Evolutionary conservation across 2,113 vertebrate genomes (phyloP).

Genomic region (Patagioenas fasciata): DNA sequence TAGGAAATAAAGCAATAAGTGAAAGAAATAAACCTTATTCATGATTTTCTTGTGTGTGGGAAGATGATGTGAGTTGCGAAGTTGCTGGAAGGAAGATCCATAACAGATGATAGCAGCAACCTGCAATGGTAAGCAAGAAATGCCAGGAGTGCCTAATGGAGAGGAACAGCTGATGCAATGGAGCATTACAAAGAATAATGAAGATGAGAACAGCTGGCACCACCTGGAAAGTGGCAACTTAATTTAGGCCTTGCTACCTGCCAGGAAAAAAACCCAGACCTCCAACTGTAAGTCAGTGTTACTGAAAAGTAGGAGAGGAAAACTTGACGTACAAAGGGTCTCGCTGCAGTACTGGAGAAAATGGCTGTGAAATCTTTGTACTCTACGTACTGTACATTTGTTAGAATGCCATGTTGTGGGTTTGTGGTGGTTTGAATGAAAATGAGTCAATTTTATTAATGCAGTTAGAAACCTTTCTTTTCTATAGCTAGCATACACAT

Average conservation of each 20-base stretch:
- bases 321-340: too few relatives aligned
- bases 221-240: not conserved
- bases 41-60: accelerated
- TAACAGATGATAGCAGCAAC: not conserved
- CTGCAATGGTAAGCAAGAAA: not conserved
- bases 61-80: too few relatives aligned
- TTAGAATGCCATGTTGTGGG: too few relatives aligned
- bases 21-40: not conserved
- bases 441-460: too few relatives aligned
- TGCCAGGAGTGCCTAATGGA: not conserved
- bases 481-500: too few relatives aligned
- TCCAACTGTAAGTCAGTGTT: not conserved
- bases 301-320: not conserved
- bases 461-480: too few relatives aligned
- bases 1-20: not conserved
- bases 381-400: too few relatives aligned
- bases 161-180: not conserved
- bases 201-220: not conserved
- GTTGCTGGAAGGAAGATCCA: not conserved
- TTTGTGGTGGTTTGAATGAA: too few relatives aligned
- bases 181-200: not conserved
- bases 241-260: not conserved
- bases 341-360: too few relatives aligned
- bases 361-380: too few relatives aligned
- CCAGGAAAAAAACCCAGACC: not conserved